Percentiles rank a stretch among this genome's conserved stretches.
Conservation (phyloP, 2,113 vertebrate species). For the Melanerpes aurifrons region DNA sequence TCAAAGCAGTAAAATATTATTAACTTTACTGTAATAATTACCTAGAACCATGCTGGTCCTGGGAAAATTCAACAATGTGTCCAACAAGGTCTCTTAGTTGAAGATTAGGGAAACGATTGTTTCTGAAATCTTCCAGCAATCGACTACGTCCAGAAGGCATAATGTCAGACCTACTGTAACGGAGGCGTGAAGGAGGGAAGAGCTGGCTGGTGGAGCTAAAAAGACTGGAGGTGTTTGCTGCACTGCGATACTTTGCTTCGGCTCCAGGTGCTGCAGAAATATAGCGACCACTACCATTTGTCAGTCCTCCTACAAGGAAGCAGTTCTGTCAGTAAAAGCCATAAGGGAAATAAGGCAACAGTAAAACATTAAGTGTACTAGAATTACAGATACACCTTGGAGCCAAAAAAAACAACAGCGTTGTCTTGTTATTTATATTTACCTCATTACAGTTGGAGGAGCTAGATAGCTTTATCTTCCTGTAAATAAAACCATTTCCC, state of each 20-base stretch:
- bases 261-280: conserved; percentile 97
- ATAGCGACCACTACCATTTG: conserved; percentile 96
- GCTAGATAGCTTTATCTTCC: conserved; percentile 28
- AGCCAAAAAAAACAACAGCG: conserved; percentile 2
- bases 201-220: conserved; percentile 97
- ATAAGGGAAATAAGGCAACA: not conserved
- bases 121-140: conserved; percentile 94
- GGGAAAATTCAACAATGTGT: conserved; percentile 97
- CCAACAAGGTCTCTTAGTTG: conserved; percentile 94
- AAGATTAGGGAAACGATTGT: conserved; percentile 96
- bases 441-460: not conserved
- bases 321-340: conserved; percentile 69
- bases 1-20: not conserved
- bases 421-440: not conserved
- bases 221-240: conserved; percentile 88
- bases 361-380: conserved; percentile 44
- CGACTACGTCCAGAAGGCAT: conserved; percentile 96
- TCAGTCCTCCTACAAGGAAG: conserved; percentile 91
- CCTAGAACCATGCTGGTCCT: conserved; percentile 97
- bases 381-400: conserved; percentile 32
- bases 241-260: conserved; percentile 93
- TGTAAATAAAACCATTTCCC: conserved; percentile 38
- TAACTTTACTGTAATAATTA: conserved; percentile 50
- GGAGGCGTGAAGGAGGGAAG: conserved; percentile 92
- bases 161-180: conserved; percentile 94